Conservation (phyloP, 2,797 vertebrate genomes). For the Ctenochaetus hawaiiensis region DNA sequence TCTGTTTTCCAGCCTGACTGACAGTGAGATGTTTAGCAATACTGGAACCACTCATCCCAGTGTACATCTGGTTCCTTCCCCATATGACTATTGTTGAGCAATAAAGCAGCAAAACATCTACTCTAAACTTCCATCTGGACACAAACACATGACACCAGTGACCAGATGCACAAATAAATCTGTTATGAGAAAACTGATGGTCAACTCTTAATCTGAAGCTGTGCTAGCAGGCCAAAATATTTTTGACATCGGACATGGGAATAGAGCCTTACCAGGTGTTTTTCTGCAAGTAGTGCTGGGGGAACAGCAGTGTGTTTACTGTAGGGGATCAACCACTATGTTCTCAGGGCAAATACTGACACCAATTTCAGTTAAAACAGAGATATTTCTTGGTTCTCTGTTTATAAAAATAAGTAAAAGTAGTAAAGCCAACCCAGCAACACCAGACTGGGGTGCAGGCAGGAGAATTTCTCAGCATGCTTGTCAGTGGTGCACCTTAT, state of each 20-base stretch:
- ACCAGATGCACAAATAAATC: constrained; percentile 38
- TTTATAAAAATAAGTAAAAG: no score
- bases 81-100: constrained; percentile 50
- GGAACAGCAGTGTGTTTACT: neutral
- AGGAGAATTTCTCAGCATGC: no score
- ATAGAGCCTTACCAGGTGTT: neutral
- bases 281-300: neutral
- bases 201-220: constrained; percentile 23
- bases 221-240: neutral
- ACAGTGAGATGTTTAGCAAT: constrained; percentile 50
- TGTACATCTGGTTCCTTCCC: constrained; percentile 67
- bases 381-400: no score
- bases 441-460: no score
- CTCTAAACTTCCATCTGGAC: constrained; percentile 61
- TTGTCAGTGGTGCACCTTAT: no score
- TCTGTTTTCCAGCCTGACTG: constrained; percentile 38
- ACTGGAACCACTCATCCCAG: constrained; percentile 23
- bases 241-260: neutral
- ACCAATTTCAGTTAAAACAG: no score
- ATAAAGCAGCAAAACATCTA: constrained; percentile 43
- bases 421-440: no score
- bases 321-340: neutral
- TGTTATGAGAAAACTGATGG: constrained; percentile 9
- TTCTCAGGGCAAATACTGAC: neutral
- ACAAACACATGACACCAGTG: constrained; percentile 19